Evolutionary conservation across 2,113 vertebrate species (phyloP).

Genomic region (Columba janthina): DNA sequence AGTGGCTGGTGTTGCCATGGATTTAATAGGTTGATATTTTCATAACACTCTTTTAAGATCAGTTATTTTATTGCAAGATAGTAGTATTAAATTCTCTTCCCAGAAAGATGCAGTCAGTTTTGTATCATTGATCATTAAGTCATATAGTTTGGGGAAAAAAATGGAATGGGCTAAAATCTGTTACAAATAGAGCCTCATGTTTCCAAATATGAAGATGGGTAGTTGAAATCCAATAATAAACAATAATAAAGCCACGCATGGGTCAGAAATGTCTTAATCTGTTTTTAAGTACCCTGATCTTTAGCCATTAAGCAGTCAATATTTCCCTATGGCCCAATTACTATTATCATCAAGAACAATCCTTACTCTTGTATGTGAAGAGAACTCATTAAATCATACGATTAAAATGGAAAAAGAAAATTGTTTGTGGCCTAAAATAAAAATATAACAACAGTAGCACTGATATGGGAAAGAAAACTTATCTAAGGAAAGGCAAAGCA

Average conservation of each 20-base stretch:
- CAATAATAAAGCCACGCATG: not conserved
- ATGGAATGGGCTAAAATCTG: not conserved
- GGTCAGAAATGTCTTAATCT: not conserved
- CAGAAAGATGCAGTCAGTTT: not conserved
- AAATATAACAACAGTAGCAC: not conserved
- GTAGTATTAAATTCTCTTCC: not conserved
- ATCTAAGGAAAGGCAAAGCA: not conserved
- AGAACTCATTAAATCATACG: not conserved
- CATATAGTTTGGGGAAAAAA: not conserved
- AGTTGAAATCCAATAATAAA: not conserved
- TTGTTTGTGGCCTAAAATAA: not conserved
- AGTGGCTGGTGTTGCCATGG: not conserved
- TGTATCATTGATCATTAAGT: not conserved
- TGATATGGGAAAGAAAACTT: not conserved
- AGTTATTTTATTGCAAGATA: not conserved
- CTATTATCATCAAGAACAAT: not conserved
- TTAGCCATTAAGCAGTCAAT: not conserved
- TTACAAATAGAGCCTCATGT: not conserved
- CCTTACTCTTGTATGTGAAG: not conserved
- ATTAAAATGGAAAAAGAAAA: constrained; percentile 21
- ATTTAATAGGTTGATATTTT: not conserved
- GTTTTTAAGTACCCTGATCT: not conserved
- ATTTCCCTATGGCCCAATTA: not conserved
- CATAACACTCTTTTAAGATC: not conserved
- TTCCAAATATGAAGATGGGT: not conserved